Evolutionary conservation across 2,797 vertebrate species (phyloP).

Genomic region (Periparus ater): DNA sequence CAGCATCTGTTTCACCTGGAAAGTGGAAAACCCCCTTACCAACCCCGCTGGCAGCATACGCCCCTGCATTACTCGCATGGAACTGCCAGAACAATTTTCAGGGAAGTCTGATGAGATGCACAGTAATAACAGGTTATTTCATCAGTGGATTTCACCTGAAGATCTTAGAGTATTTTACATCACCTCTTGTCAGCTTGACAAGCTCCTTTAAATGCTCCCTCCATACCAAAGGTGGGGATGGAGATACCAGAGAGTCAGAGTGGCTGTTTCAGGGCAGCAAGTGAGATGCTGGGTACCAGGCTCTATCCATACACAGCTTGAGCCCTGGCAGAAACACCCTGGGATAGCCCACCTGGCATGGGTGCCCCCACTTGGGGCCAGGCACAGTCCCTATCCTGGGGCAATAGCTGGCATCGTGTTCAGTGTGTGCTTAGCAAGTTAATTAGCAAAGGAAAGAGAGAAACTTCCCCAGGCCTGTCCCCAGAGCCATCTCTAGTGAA

Average conservation of each 20-base stretch:
- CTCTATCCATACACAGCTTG: not conserved
- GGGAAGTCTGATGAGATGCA: not conserved
- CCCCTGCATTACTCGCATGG: not conserved
- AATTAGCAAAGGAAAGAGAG: not conserved
- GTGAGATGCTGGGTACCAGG: not conserved
- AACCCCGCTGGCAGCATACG: not conserved
- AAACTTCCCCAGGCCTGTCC: not conserved
- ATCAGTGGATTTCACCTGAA: not conserved
- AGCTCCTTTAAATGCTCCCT: not conserved
- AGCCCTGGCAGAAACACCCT: not conserved
- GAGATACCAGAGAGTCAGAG: not conserved
- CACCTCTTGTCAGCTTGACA: not conserved
- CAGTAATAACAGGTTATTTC: not conserved
- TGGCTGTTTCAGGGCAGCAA: not conserved
- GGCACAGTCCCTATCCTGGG: not conserved
- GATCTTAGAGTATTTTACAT: not conserved
- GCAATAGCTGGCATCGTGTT: not conserved
- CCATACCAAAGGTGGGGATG: not conserved
- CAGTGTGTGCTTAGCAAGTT: not conserved
- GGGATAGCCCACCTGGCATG: accelerated
- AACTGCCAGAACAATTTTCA: not conserved
- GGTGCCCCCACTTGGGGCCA: not conserved
- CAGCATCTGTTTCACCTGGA: not conserved
- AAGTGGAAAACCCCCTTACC: not conserved
- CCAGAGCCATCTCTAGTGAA: not conserved